Base-by-base conservation (phyloP, 2,113 vertebrate species). In the Cinclus mexicanus region DNA sequence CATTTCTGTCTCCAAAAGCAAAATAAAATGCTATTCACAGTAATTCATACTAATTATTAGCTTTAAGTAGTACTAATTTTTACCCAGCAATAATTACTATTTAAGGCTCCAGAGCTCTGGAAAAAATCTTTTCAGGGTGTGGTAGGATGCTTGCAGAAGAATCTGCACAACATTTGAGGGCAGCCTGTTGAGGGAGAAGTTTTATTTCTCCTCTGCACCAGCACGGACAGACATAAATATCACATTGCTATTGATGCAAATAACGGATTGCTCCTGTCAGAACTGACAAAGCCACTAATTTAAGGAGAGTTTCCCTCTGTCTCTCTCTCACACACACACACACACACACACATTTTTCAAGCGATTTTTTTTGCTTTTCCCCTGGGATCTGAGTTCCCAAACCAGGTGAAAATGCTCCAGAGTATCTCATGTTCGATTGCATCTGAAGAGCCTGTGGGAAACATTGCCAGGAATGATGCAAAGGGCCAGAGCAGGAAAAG, bases 111-210 rank as follows among this genome's bases (percentile, higher is more conserved):
- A 78, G 68, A 90, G 33, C 47, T 25, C 68, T 83, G 90, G n/a
- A 85, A 83, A 82, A 67, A 50, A 35, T 6, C 7, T 28, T 86
- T 83, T 68, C 53, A 68, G 68, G 68, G 83, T 76, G 90, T n/a
- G 63, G 64, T 6, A 7, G 88, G 52, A 65, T 83, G 50, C 75
- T 65, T 24, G 82, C 75, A 41, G 83, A 70, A 71, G 56, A 60
- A 90, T 75, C 53, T 90, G 29, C 53, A 47, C 6, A 13, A 39
- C 1, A 2, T 83, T 82, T 31, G 67, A 65, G 70, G 74, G 71
- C 77, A 95, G 87, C 77, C 84, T 85, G 70, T 65, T 80, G 88
- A 93, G 76, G 80, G 61, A 86, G 65, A 93, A 89, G 90, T 96
- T 96, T 92, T 65, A 89, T 90, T 92, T 75, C 76, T 92, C n/a